Evolutionary conservation across 2,113 vertebrate species (phyloP).

Genomic region (Tachycineta bicolor): DNA sequence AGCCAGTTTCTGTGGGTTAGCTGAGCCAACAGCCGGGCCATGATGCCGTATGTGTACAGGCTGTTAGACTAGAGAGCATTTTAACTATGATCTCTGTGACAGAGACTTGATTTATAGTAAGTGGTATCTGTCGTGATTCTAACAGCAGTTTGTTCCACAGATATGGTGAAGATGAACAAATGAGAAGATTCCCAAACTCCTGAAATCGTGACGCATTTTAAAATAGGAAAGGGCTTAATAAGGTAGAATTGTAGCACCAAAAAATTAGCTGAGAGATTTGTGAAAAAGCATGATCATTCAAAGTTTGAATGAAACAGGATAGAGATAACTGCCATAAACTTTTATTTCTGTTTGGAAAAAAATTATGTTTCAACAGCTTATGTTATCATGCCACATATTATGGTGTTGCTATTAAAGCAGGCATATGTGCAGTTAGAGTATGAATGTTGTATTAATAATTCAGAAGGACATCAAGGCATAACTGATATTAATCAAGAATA

Average conservation of each 20-base stretch:
- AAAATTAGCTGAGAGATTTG: background rate
- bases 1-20: background rate
- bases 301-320: background rate
- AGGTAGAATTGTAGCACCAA: background rate
- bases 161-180: background rate
- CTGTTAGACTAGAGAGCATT: background rate
- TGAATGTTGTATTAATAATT: background rate
- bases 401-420: background rate
- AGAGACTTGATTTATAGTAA: background rate
- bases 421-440: background rate
- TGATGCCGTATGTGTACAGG: background rate
- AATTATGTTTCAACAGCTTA: background rate
- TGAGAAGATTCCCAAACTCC: background rate
- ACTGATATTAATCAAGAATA: background rate
- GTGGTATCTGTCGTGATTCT: background rate
- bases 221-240: background rate
- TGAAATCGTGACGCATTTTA: background rate
- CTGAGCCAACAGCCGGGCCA: background rate
- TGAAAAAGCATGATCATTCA: background rate
- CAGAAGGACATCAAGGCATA: background rate
- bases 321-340: background rate
- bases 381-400: background rate
- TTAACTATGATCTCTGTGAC: background rate
- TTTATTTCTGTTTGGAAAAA: background rate
- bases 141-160: background rate